phyloP scores from a whole-genome alignment of 2,113 vertebrate species.

The Oreochromis spilurus region DNA sequence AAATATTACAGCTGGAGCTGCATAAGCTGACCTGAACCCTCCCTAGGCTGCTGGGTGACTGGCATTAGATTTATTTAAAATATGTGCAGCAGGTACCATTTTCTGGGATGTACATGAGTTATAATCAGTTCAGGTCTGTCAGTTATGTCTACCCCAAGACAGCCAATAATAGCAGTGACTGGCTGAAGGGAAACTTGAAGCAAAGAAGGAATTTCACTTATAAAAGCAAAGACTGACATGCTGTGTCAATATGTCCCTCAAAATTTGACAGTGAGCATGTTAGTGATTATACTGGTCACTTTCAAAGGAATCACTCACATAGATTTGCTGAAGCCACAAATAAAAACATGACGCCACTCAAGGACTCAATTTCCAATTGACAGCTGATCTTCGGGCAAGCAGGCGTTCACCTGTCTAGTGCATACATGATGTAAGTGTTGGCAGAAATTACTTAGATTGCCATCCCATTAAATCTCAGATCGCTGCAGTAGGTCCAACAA shows the following conservation, averaged over 20 bases:
- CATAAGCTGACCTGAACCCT: neutral
- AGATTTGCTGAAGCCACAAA: neutral
- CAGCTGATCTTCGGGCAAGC: neutral
- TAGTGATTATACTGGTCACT: neutral
- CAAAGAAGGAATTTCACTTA: neutral
- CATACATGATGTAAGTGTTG: neutral
- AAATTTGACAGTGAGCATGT: neutral
- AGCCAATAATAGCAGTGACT: neutral
- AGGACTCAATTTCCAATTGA: neutral
- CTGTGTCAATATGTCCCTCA: neutral
- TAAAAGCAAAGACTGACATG: neutral
- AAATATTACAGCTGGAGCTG: neutral
- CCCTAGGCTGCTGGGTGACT: neutral
- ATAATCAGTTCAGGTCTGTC: neutral
- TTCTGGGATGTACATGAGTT: neutral
- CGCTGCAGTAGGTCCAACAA: neutral
- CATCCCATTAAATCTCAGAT: neutral
- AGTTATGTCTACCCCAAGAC: neutral
- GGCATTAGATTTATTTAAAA: neutral
- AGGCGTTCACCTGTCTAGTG: neutral
- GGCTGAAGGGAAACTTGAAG: neutral
- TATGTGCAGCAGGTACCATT: neutral
- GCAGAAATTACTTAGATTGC: neutral
- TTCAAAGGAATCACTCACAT: neutral
- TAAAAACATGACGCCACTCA: neutral